phyloP scores from a whole-genome alignment of 2,113 vertebrate genomes.

The pig (Sus scrofa) region DNA sequence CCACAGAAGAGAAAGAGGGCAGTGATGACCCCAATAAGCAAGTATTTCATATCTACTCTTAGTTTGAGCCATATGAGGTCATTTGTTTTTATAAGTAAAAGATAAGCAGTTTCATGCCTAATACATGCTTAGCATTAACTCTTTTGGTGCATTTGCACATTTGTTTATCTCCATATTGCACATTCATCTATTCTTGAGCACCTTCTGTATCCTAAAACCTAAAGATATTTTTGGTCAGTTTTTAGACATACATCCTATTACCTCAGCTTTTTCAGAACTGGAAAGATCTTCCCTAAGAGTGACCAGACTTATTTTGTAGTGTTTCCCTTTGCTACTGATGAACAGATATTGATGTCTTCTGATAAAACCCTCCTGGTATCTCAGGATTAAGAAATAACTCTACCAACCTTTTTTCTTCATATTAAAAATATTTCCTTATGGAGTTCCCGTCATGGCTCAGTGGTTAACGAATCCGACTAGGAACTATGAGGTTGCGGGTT shows the following conservation, averaged over 20 bases:
- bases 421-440: constrained; percentile 55
- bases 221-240: background rate
- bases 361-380: background rate
- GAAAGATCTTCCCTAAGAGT: background rate
- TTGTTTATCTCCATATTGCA: constrained; percentile 16
- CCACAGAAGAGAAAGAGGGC: constrained; percentile 86
- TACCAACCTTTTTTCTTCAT: background rate
- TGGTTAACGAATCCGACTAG: too few relatives aligned
- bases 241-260: background rate
- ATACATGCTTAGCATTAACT: background rate
- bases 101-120: background rate
- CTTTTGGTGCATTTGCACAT: background rate
- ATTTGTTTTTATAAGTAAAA: background rate
- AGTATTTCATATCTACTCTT: background rate
- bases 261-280: constrained; percentile 16
- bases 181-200: background rate
- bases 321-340: constrained; percentile 22
- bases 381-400: background rate
- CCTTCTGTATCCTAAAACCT: background rate
- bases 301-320: background rate
- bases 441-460: too few relatives aligned
- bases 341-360: background rate
- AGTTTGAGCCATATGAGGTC: background rate
- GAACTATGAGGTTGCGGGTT: too few relatives aligned
- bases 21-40: background rate